Conservation (phyloP, 2,888 invertebrate species). For the Caenorhabditis doughertyi region DNA sequence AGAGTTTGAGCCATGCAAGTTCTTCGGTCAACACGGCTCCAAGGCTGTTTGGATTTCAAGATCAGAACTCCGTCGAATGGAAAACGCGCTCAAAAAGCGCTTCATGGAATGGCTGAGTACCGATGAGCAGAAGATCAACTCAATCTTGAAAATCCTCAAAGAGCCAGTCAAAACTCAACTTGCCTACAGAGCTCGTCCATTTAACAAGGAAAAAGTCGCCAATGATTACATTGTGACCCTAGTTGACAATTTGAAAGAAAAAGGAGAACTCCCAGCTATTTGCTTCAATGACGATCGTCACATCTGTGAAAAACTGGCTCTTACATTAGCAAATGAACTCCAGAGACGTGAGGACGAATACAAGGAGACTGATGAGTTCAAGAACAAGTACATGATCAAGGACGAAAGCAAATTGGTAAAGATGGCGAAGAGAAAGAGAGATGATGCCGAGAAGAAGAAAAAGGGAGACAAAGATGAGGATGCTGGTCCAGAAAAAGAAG, state of each 20-base stretch:
- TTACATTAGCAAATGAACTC: constrained; percentile 68
- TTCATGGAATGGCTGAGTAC: constrained; percentile 80
- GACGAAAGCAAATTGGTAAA: constrained; percentile 80
- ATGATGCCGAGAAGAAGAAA: constrained; percentile 78
- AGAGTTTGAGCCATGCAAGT: constrained; percentile 79
- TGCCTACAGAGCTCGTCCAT: constrained; percentile 69
- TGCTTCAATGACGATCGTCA: constrained; percentile 82
- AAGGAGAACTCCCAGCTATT: constrained; percentile 79
- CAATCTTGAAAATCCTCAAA: constrained; percentile 62
- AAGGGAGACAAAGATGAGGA: constrained; percentile 68
- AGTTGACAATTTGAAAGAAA: constrained; percentile 77
- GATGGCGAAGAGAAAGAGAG: constrained; percentile 79
- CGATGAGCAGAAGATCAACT: constrained; percentile 76
- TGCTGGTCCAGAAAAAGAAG: constrained; percentile 68
- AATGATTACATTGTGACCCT: constrained; percentile 77
- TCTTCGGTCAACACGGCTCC: constrained; percentile 74
- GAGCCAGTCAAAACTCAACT: constrained; percentile 72
- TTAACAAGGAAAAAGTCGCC: constrained; percentile 76
- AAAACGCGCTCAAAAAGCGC: constrained; percentile 76
- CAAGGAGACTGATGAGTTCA: constrained; percentile 78
- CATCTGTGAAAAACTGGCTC: constrained; percentile 78
- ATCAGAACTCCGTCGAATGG: constrained; percentile 73
- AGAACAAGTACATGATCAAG: constrained; percentile 78
- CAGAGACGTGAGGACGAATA: constrained; percentile 75
- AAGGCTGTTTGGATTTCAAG: constrained; percentile 78